Percentiles rank a stretch among this genome's conserved stretches.
These are phyloP conservation scores for Saguinus midas DNA, from an alignment of 2,113 vertebrate species.

Conservation along the genomic window DNA sequence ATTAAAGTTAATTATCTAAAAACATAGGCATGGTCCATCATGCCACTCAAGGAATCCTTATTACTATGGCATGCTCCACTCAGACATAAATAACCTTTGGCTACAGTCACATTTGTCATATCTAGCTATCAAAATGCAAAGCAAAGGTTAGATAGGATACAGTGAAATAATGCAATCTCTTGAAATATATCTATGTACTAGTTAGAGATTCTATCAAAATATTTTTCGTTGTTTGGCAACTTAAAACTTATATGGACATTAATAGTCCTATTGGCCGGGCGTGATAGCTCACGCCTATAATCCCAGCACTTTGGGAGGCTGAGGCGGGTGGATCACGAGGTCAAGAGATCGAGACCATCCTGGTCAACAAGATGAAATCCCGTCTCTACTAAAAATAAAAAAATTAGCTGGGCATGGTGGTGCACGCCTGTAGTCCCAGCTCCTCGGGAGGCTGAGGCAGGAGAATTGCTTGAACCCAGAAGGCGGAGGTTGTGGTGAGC, in stretches of 20 bases:
- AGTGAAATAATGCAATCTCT: neutral
- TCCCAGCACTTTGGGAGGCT: no score
- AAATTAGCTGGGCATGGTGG: no score
- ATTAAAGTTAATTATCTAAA: neutral
- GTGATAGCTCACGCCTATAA: no score
- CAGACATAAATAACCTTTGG: neutral
- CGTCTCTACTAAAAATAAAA: no score
- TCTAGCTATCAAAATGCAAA: neutral
- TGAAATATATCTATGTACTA: neutral
- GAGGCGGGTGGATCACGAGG: no score
- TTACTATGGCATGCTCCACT: neutral
- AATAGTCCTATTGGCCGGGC: neutral
- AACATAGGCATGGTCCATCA: neutral
- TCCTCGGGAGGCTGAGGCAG: no score
- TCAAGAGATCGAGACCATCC: no score
- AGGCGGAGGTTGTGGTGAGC: no score
- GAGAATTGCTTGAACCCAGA: no score
- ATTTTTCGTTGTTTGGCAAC: neutral
- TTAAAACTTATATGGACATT: neutral
- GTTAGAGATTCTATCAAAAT: neutral
- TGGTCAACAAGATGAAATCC: no score
- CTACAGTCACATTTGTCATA: neutral
- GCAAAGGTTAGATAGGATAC: neutral
- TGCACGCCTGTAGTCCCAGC: no score
- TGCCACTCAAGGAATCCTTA: neutral